Evolutionary conservation across 2,113 vertebrate genomes (phyloP).

Genomic region (Oreochromis tanganicae): DNA sequence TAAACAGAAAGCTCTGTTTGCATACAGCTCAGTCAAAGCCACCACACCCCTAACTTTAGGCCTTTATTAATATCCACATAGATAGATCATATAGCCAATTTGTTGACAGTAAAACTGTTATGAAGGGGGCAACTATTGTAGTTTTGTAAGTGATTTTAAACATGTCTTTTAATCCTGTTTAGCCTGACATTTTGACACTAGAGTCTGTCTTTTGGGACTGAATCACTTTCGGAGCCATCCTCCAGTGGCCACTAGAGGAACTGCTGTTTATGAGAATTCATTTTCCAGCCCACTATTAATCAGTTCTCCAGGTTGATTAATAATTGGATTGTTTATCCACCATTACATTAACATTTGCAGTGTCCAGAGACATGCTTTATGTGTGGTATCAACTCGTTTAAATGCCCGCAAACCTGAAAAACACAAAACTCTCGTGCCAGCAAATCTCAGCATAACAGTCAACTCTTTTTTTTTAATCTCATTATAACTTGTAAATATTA

Average conservation of each 20-base stretch:
- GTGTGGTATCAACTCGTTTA: neutral
- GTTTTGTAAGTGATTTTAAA: neutral
- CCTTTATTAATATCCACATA: neutral
- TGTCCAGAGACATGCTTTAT: neutral
- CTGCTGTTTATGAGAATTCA: neutral
- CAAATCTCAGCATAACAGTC: neutral
- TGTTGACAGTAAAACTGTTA: neutral
- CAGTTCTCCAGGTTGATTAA: neutral
- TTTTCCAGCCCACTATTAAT: neutral
- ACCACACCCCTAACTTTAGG: neutral
- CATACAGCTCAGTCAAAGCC: neutral
- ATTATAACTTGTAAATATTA: neutral
- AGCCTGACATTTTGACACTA: neutral
- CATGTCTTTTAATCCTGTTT: neutral
- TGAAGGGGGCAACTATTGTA: neutral
- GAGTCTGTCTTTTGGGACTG: neutral
- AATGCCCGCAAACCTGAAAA: neutral
- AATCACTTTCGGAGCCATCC: neutral
- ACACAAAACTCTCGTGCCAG: neutral
- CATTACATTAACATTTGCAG: neutral
- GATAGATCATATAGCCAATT: neutral
- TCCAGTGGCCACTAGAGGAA: neutral
- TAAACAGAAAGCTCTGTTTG: neutral
- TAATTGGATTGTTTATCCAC: neutral
- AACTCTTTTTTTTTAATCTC: fast-evolving